These are phyloP conservation scores for Megalurothrips usitatus DNA, from an alignment of 2,888 invertebrate genomes.

Conservation along the genomic window DNA sequence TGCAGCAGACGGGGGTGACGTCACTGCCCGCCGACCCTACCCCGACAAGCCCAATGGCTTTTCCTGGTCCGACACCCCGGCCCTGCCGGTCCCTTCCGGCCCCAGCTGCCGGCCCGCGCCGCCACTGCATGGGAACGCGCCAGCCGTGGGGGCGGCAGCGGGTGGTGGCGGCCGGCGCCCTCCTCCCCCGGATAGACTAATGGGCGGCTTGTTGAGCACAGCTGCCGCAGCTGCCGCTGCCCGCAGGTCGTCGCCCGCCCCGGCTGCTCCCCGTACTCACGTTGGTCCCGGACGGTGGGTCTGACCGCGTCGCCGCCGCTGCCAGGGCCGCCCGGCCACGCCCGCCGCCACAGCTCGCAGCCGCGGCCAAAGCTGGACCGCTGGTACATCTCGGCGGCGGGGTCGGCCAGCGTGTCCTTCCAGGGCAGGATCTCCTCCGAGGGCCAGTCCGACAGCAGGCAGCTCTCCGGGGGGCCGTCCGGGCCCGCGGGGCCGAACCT, in stretches of 20 bases:
- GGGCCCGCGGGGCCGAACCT: constrained; percentile 64
- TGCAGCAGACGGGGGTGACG: constrained; percentile 42
- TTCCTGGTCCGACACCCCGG: background rate
- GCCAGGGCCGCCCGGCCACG: background rate
- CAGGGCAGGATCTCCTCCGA: constrained; percentile 60
- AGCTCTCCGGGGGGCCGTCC: constrained; percentile 66
- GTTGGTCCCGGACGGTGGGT: background rate
- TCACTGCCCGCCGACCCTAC: background rate
- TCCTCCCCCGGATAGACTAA: background rate
- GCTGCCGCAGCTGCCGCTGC: background rate
- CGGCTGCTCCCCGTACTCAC: background rate
- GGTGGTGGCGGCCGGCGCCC: too few species aligned
- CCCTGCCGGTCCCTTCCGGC: background rate
- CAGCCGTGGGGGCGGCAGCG: background rate
- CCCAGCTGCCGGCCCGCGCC: background rate
- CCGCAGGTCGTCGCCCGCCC: background rate
- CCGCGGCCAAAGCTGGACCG: constrained; percentile 77
- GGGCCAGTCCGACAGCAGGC: constrained; percentile 70
- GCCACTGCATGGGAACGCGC: too few species aligned
- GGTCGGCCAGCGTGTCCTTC: constrained; percentile 55
- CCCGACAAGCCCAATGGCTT: background rate
- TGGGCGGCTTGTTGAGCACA: background rate
- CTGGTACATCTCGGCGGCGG: constrained; percentile 70
- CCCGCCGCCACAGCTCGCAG: constrained; percentile 62
- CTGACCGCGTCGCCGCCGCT: background rate